phyloP scores from a whole-genome alignment of 2,888 invertebrate genomes.

The Choristoneura rosaceana region DNA sequence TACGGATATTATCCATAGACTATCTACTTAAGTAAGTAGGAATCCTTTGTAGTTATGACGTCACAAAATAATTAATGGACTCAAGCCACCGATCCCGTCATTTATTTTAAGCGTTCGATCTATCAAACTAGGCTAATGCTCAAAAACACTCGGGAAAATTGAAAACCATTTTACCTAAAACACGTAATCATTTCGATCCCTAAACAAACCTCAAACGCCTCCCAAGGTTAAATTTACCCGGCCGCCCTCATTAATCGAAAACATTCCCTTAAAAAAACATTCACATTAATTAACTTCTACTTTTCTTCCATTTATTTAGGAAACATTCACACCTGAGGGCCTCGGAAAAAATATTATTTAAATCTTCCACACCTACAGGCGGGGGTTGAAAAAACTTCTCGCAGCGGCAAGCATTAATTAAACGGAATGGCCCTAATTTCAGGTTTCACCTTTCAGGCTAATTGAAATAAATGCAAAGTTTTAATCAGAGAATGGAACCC shows the following conservation, averaged over 20 bases:
- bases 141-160: constrained; percentile 3
- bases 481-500: constrained; percentile 64
- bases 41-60: too few species aligned
- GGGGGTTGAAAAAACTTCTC: constrained; percentile 57
- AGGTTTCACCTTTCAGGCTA: constrained; percentile 70
- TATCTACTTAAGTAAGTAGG: too few species aligned
- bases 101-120: not conserved
- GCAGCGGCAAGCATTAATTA: constrained; percentile 67
- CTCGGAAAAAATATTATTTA: constrained; percentile 60
- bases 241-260: constrained; percentile 27
- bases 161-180: constrained; percentile 5
- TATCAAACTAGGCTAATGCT: constrained; percentile 12
- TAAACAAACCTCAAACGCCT: constrained; percentile 18
- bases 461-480: constrained; percentile 77
- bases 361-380: constrained; percentile 54
- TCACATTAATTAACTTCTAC: constrained; percentile 30
- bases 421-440: constrained; percentile 72
- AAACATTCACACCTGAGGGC: constrained; percentile 67
- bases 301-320: constrained; percentile 36
- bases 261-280: constrained; percentile 32
- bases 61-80: not conserved
- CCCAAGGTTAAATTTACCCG: constrained; percentile 1
- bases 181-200: constrained; percentile 4
- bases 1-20: too few species aligned
- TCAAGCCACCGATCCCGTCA: not conserved